Conservation (phyloP, 2,888 invertebrate genomes). For the Neoascia interrupta region DNA sequence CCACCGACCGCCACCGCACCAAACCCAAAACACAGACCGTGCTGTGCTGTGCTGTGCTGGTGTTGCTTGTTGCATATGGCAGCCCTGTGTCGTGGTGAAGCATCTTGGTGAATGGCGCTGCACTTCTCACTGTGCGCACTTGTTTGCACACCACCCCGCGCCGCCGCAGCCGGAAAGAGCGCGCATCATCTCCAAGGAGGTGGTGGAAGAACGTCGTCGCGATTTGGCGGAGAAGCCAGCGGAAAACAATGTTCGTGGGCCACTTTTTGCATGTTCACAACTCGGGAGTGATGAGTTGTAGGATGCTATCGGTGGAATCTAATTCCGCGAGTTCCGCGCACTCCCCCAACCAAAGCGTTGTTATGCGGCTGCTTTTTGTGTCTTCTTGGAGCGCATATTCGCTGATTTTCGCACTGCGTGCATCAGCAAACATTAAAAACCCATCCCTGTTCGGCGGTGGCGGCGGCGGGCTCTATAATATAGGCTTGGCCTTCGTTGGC, state of each 20-base stretch:
- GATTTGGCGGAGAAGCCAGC: too few relatives aligned
- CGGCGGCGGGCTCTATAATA: not conserved
- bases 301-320: not conserved
- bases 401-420: not conserved
- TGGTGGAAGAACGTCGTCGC: too few relatives aligned
- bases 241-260: too few relatives aligned
- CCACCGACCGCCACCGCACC: too few relatives aligned
- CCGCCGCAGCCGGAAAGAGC: too few relatives aligned
- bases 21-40: too few relatives aligned
- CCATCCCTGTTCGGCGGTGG: too few relatives aligned
- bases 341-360: not conserved
- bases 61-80: conserved; percentile 24
- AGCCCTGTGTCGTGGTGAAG: not conserved
- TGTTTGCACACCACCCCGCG: too few relatives aligned
- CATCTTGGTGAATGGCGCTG: conserved; percentile 25
- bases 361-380: not conserved
- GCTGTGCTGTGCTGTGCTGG: too few relatives aligned
- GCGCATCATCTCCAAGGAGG: too few relatives aligned
- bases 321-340: not conserved
- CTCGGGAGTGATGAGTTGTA: conserved; percentile 1
- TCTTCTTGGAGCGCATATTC: not conserved
- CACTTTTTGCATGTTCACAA: conserved; percentile 6
- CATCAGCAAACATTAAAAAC: too few relatives aligned
- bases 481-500: not conserved
- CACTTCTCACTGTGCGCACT: conserved; percentile 18